phyloP scores from a whole-genome alignment of 2,113 vertebrate genomes.

The Prietella phreatophila region DNA sequence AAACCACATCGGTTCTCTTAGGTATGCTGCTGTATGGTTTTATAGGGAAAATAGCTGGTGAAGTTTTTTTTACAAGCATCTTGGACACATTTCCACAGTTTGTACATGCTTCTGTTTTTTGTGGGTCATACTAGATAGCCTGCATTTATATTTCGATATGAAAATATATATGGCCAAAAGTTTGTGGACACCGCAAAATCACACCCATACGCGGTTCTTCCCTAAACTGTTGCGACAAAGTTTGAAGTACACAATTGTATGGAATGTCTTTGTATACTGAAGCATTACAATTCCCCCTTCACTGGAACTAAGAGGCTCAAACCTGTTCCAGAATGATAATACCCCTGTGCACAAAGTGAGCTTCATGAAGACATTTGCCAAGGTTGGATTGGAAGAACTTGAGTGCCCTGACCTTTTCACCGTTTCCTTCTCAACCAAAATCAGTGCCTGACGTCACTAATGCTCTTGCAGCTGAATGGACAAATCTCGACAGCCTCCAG shows the following conservation, averaged over 20 bases:
- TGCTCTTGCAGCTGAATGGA: not conserved
- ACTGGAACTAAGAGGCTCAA: not conserved
- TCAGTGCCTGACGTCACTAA: not conserved
- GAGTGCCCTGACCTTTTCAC: not conserved
- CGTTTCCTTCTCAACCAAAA: not conserved
- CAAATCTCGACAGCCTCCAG: not conserved
- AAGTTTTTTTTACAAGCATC: not conserved
- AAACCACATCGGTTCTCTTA: not conserved
- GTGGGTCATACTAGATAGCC: not conserved
- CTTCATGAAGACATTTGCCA: not conserved
- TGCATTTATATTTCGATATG: not conserved
- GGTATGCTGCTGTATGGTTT: not conserved
- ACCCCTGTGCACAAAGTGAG: not conserved
- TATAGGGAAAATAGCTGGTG: not conserved
- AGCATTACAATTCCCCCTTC: not conserved
- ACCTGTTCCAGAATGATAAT: not conserved
- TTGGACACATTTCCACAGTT: not conserved
- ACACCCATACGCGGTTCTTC: not conserved
- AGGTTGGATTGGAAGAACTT: not conserved
- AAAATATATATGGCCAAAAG: not conserved
- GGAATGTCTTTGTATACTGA: not conserved
- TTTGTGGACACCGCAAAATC: not conserved
- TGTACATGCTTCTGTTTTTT: not conserved
- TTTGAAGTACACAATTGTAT: not conserved
- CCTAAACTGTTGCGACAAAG: not conserved